These are phyloP conservation scores for Plumapathes pennacea DNA, from an alignment of 92 coral and sea anemone species.

Conservation along the genomic window DNA sequence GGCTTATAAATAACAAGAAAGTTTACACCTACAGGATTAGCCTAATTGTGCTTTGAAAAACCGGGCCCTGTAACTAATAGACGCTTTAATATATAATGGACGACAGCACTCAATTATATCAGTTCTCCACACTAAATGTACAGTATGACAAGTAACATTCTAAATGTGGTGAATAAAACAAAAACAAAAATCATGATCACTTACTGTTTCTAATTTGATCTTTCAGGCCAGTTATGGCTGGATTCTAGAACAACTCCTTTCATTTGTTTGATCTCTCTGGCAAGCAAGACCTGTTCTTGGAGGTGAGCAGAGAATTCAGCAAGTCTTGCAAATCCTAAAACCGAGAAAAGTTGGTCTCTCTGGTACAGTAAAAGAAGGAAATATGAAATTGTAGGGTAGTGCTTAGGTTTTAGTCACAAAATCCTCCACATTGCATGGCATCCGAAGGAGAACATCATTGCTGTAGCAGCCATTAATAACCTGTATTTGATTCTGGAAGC, in stretches of 20 bases:
- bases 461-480: constrained; percentile 98
- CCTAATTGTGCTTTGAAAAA: no score
- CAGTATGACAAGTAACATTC: no score
- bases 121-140: not conserved
- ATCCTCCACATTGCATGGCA: constrained; percentile 99
- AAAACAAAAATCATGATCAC: not conserved
- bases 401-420: constrained; percentile 97
- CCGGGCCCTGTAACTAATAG: no score
- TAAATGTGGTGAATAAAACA: no score
- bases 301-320: constrained; percentile 90
- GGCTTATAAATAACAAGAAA: no score
- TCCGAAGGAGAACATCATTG: constrained; percentile 93
- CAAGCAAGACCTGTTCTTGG: constrained; percentile 85
- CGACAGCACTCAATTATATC: no score
- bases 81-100: no score
- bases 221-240: constrained; percentile 96
- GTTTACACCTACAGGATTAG: no score
- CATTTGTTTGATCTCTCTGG: constrained; percentile 92
- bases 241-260: constrained; percentile 97
- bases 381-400: constrained; percentile 94
- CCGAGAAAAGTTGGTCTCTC: constrained; percentile 91
- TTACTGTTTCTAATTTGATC: not conserved
- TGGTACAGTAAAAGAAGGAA: constrained; percentile 95
- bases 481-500: constrained; percentile 92
- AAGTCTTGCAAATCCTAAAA: constrained; percentile 88